phyloP scores from a whole-genome alignment of 2,888 invertebrate genomes.

The Drosophila formosana region DNA sequence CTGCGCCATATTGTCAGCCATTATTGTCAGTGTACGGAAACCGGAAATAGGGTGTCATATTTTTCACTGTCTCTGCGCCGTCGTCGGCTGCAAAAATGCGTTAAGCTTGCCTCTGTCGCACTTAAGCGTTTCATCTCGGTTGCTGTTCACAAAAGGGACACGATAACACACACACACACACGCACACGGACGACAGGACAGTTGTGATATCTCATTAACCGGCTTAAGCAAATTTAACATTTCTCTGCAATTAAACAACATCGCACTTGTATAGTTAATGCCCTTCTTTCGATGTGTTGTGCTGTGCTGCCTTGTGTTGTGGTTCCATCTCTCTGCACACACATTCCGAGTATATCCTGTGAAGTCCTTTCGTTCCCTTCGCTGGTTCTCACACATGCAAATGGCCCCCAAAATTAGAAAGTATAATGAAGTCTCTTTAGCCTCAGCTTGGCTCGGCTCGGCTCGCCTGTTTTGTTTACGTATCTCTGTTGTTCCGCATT shows the following conservation, averaged over 20 bases:
- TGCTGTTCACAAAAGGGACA: constrained; percentile 26
- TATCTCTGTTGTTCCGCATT: constrained; percentile 52
- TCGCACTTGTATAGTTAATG: constrained; percentile 54
- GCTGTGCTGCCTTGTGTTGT: constrained; percentile 11
- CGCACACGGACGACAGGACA: background rate
- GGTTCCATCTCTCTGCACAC: background rate
- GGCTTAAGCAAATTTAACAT: constrained; percentile 69
- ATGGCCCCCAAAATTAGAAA: constrained; percentile 53
- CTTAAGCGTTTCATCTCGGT: constrained; percentile 56
- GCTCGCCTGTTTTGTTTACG: constrained; percentile 49
- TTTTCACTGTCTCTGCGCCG: constrained; percentile 44
- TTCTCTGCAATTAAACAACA: constrained; percentile 59
- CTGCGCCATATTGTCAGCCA: constrained; percentile 77
- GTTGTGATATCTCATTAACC: constrained; percentile 63
- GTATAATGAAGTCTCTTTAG: constrained; percentile 67
- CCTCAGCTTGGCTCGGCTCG: constrained; percentile 41
- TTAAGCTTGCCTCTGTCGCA: constrained; percentile 62
- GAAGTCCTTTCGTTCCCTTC: background rate
- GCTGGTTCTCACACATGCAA: constrained; percentile 10
- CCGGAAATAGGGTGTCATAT: constrained; percentile 73
- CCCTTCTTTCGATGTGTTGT: background rate
- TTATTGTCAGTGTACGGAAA: constrained; percentile 71
- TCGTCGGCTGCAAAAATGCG: constrained; percentile 57
- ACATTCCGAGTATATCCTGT: background rate
- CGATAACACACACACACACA: constrained; percentile 23